Conservation (phyloP, 92 coral and sea anemone genomes). For the Porites cylindrica region DNA sequence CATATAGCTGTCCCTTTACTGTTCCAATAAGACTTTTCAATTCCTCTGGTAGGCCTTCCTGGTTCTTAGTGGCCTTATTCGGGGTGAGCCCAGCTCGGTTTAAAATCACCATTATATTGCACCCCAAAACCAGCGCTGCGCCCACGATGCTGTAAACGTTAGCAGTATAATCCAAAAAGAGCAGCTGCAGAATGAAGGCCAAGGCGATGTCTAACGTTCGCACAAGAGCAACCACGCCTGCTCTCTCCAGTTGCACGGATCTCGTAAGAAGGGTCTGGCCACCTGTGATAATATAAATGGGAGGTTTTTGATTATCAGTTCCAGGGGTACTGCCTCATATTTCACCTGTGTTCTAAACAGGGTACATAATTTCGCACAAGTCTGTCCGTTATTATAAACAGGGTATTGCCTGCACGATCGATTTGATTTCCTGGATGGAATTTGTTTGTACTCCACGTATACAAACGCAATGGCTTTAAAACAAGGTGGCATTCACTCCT, state of each 20-base stretch:
- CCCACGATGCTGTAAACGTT: slow-evolving; percentile 89
- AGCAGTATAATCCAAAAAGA: slow-evolving; percentile 87
- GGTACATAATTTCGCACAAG: too few species aligned
- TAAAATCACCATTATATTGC: slow-evolving; percentile 82
- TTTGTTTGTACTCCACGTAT: too few species aligned
- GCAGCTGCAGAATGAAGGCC: slow-evolving; percentile 90
- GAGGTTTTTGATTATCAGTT: neutral
- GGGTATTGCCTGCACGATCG: too few species aligned
- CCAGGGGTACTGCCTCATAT: too few species aligned
- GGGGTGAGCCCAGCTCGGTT: slow-evolving; percentile 54
- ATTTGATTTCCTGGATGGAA: too few species aligned
- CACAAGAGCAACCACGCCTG: slow-evolving; percentile 92
- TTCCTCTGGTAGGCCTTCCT: slow-evolving; percentile 3
- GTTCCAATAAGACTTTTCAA: slow-evolving; percentile 42
- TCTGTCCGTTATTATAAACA: too few species aligned
- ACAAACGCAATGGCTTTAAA: too few species aligned
- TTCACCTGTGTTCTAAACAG: too few species aligned
- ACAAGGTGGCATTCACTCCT: too few species aligned
- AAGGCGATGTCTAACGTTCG: slow-evolving; percentile 95
- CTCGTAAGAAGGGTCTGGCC: slow-evolving; percentile 93
- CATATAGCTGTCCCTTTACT: slow-evolving; percentile 2
- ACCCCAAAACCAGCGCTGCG: slow-evolving; percentile 79
- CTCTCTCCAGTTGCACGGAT: slow-evolving; percentile 87
- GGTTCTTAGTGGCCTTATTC: slow-evolving; percentile 4
- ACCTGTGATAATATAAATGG: slow-evolving; percentile 44